Conservation (phyloP, 2,113 vertebrate species). For the Murina feae region DNA sequence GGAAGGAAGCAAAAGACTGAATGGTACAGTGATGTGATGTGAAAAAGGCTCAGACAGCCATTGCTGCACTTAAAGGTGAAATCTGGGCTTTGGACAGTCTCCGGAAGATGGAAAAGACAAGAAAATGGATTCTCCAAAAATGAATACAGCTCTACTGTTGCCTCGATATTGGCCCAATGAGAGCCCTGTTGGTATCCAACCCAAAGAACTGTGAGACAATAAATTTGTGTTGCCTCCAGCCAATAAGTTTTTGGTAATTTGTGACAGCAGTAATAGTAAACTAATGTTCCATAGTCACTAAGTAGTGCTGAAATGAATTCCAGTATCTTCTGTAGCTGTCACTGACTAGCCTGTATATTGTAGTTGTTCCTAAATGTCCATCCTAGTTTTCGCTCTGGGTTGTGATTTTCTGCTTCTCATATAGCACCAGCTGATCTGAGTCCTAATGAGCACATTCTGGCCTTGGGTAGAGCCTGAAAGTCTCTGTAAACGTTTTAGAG, state of each 20-base stretch:
- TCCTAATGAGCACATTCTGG: neutral
- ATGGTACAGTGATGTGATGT: accelerated
- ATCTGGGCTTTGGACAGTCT: accelerated
- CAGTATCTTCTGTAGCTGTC: neutral
- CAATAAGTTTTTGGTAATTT: neutral
- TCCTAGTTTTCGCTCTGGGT: neutral
- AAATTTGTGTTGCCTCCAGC: neutral
- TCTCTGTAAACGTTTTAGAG: neutral
- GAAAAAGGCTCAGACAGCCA: neutral
- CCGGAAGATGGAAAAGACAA: neutral
- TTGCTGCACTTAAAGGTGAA: neutral
- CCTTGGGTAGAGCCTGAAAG: neutral
- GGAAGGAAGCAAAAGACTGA: neutral
- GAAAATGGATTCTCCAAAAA: neutral
- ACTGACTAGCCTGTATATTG: too few species aligned
- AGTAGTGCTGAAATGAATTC: neutral
- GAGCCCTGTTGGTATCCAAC: neutral
- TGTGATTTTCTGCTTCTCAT: neutral
- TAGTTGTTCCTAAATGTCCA: neutral
- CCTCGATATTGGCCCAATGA: neutral
- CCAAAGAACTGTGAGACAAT: neutral
- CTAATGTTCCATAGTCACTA: neutral
- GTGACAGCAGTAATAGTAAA: neutral
- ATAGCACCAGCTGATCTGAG: neutral
- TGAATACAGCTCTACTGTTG: neutral